These are phyloP conservation scores for Stenopsyche tienmushanensis DNA, from an alignment of 1,140 invertebrate species.

Conservation along the genomic window DNA sequence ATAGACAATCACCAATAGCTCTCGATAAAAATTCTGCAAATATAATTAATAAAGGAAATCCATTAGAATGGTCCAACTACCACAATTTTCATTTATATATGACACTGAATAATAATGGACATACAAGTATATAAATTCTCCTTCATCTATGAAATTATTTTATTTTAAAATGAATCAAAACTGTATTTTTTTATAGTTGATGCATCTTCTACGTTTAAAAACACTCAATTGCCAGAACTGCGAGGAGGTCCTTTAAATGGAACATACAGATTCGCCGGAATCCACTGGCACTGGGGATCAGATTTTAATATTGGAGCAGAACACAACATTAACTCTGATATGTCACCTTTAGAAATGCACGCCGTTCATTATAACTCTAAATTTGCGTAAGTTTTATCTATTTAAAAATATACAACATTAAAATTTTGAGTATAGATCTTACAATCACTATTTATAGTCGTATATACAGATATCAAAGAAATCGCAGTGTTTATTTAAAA, in stretches of 20 bases:
- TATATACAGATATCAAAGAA: no score
- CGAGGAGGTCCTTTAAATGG: slow-evolving; percentile 22
- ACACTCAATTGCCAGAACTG: neutral
- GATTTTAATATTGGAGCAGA: slow-evolving; percentile 17
- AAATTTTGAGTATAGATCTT: neutral
- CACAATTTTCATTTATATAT: slow-evolving; percentile 7
- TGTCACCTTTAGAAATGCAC: slow-evolving; percentile 24
- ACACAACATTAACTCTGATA: slow-evolving; percentile 11
- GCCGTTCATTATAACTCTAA: slow-evolving; percentile 20
- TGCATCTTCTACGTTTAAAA: neutral
- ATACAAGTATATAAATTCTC: slow-evolving; percentile 18
- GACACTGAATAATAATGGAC: slow-evolving; percentile 18
- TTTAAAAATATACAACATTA: neutral
- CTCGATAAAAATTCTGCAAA: neutral
- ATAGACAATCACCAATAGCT: slow-evolving; percentile 26
- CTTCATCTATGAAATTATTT: neutral
- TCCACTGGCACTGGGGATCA: slow-evolving; percentile 31
- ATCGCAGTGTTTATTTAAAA: no score
- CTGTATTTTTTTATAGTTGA: slow-evolving; percentile 29
- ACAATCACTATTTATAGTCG: neutral
- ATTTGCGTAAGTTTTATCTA: slow-evolving; percentile 12
- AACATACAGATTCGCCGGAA: slow-evolving; percentile 1
- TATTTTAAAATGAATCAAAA: no score
- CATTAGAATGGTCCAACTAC: slow-evolving; percentile 28
- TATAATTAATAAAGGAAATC: neutral